Evolutionary conservation across 2,888 invertebrate species (phyloP).

Genomic region (Coelogynopora nodosa): DNA sequence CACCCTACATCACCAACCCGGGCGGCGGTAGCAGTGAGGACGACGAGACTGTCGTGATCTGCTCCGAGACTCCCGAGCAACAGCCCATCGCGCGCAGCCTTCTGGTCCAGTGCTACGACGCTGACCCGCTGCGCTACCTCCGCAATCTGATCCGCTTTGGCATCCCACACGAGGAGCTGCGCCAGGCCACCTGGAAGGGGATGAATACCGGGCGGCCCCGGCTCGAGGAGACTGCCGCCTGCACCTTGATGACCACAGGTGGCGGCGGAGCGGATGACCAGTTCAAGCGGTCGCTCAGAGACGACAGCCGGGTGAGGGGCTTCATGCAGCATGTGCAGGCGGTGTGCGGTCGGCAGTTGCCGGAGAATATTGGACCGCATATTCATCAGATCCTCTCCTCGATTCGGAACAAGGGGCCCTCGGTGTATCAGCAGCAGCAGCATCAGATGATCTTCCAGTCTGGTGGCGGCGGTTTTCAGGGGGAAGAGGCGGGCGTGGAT

Average conservation of each 20-base stretch:
- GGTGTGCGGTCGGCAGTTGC: slow-evolving; percentile 32
- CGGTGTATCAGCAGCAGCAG: not conserved
- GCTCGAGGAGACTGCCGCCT: not conserved
- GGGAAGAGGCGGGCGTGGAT: not conserved
- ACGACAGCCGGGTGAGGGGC: not conserved
- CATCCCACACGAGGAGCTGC: slow-evolving; percentile 37
- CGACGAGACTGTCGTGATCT: not conserved
- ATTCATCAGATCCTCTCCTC: slow-evolving; percentile 33
- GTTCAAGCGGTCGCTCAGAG: slow-evolving; percentile 34
- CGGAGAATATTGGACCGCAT: slow-evolving; percentile 38
- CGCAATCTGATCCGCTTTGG: slow-evolving; percentile 37
- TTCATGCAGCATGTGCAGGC: slow-evolving; percentile 23
- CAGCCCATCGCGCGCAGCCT: not conserved
- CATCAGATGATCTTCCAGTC: not conserved
- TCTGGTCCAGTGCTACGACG: slow-evolving; percentile 31
- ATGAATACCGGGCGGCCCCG: slow-evolving; percentile 39
- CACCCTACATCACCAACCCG: not conserved
- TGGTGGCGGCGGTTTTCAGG: not conserved
- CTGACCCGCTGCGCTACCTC: slow-evolving; percentile 29
- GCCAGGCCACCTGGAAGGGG: slow-evolving; percentile 40
- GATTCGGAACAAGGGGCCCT: not conserved
- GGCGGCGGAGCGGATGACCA: not conserved
- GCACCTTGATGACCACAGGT: not conserved
- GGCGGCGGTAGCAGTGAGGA: not conserved
- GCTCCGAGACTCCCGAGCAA: not conserved